phyloP scores from a whole-genome alignment of 2,113 vertebrate genomes.

The Petroica traversi region DNA sequence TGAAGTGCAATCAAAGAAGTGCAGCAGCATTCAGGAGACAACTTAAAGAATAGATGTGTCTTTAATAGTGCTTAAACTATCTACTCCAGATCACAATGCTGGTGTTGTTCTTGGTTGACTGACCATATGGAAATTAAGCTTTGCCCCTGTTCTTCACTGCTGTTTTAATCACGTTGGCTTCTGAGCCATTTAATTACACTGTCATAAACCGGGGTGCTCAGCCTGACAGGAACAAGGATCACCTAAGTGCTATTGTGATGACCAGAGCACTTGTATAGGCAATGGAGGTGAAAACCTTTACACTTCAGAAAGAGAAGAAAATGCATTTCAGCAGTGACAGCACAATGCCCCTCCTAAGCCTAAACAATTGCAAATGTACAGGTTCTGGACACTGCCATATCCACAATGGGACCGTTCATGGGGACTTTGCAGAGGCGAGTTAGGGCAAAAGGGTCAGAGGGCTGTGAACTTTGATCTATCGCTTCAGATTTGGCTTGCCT shows the following conservation, averaged over 20 bases:
- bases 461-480: slow-evolving; percentile 69
- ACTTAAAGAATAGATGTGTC: background rate
- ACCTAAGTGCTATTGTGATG: slow-evolving; percentile 54
- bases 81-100: slow-evolving; percentile 41
- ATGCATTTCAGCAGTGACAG: slow-evolving; percentile 41
- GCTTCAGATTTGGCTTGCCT: slow-evolving; percentile 59
- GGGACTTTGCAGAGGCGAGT: slow-evolving; percentile 8
- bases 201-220: slow-evolving; percentile 27
- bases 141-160: background rate
- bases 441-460: slow-evolving; percentile 53
- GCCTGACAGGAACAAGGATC: slow-evolving; percentile 55
- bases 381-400: background rate
- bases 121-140: slow-evolving; percentile 65
- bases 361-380: slow-evolving; percentile 61
- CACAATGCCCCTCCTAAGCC: slow-evolving; percentile 40
- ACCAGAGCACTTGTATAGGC: background rate
- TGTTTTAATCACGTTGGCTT: slow-evolving; percentile 36
- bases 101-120: slow-evolving; percentile 63
- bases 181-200: slow-evolving; percentile 71
- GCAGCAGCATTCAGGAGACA: background rate
- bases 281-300: slow-evolving; percentile 21
- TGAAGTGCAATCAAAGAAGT: slow-evolving; percentile 32
- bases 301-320: slow-evolving; percentile 28
- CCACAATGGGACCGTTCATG: slow-evolving; percentile 62
- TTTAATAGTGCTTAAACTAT: slow-evolving; percentile 34